Evolutionary conservation across 2,888 invertebrate species (phyloP).

Genomic region (Eupithecia inturbata): DNA sequence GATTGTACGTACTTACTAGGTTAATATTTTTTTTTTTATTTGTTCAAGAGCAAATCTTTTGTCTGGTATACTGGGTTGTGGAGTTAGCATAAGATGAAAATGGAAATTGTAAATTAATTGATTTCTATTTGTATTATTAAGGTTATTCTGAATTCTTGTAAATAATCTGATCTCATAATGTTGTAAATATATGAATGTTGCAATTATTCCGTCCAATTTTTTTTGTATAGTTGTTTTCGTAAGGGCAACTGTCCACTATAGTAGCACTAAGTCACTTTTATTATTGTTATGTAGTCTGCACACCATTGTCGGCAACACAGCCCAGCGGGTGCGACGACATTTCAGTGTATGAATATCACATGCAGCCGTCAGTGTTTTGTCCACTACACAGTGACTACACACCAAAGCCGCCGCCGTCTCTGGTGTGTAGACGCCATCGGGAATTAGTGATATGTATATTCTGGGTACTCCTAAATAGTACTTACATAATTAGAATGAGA

Average conservation of each 20-base stretch:
- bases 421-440: too few species aligned
- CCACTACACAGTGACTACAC: too few species aligned
- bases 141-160: slow-evolving; percentile 65
- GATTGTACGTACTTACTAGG: background rate
- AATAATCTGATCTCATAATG: slow-evolving; percentile 78
- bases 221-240: slow-evolving; percentile 27
- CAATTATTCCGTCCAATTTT: slow-evolving; percentile 60
- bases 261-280: background rate
- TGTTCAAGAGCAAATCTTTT: background rate
- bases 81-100: background rate
- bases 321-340: too few species aligned
- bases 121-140: slow-evolving; percentile 60
- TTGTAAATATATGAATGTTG: slow-evolving; percentile 69
- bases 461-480: background rate
- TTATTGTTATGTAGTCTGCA: background rate
- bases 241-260: background rate
- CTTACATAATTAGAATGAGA: background rate
- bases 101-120: background rate
- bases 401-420: too few species aligned
- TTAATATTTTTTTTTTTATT: background rate
- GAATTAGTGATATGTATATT: too few species aligned
- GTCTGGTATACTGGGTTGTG: slow-evolving; percentile 1
- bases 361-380: too few species aligned
- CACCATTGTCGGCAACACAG: too few species aligned
- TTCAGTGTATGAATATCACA: too few species aligned